phyloP scores from a whole-genome alignment of 2,797 vertebrate species.

The Helostoma temminkii region DNA sequence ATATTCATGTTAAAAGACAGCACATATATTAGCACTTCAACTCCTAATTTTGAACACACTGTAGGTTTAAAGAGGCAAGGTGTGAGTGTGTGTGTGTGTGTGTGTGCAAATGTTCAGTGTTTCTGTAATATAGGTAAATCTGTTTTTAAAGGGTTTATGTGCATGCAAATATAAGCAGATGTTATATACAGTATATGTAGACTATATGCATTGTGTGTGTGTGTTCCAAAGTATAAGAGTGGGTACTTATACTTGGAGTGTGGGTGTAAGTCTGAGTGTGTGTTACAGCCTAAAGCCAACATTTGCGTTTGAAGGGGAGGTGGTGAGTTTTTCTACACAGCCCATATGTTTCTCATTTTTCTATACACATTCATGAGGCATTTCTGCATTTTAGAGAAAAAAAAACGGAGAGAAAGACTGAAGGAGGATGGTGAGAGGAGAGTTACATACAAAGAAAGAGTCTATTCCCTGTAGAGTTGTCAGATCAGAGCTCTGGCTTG shows the following conservation, averaged over 20 bases:
- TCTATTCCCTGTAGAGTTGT: slow-evolving; percentile 72
- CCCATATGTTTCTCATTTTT: slow-evolving; percentile 86
- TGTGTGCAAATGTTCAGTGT: not conserved
- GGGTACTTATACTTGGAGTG: slow-evolving; percentile 46
- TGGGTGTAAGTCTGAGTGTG: slow-evolving; percentile 54
- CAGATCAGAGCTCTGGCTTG: slow-evolving; percentile 76
- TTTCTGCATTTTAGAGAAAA: slow-evolving; percentile 78
- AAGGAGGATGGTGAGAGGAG: slow-evolving; percentile 37
- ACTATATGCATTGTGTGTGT: slow-evolving; percentile 1
- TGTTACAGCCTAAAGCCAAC: slow-evolving; percentile 76
- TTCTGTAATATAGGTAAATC: not conserved
- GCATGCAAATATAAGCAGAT: slow-evolving; percentile 4
- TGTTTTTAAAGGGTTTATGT: slow-evolving; percentile 1
- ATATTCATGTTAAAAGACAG: slow-evolving; percentile 47
- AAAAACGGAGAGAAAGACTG: slow-evolving; percentile 35
- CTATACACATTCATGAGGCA: slow-evolving; percentile 82
- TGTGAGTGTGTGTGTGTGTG: slow-evolving; percentile 1
- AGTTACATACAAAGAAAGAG: slow-evolving; percentile 69
- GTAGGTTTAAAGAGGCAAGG: slow-evolving; percentile 49
- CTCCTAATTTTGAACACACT: slow-evolving; percentile 46
- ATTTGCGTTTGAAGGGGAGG: slow-evolving; percentile 72
- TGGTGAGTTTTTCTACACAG: slow-evolving; percentile 54
- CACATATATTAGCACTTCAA: slow-evolving; percentile 56
- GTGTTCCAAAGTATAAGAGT: slow-evolving; percentile 40
- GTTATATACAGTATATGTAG: not conserved